Conservation (phyloP, 1,140 invertebrate genomes). For the Trichonephila inaurata region DNA sequence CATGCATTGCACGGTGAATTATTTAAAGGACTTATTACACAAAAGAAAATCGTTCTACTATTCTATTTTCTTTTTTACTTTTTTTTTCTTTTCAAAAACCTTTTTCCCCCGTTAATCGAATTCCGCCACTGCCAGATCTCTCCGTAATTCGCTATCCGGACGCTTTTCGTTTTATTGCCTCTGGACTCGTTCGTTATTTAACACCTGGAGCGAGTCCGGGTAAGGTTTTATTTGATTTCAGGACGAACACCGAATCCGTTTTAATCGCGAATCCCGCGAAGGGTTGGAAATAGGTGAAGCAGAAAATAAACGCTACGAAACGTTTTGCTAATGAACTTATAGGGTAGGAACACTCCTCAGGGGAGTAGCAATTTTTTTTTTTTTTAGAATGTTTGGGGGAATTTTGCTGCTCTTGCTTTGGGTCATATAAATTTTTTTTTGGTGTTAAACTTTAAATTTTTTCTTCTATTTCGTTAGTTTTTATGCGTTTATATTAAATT, state of each 20-base stretch:
- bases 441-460: too few species aligned
- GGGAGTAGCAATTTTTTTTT: neutral
- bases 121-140: conserved; percentile 1
- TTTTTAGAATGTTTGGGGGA: neutral
- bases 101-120: neutral
- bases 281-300: neutral
- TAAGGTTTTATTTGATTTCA: conserved; percentile 36
- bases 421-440: too few species aligned
- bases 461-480: too few species aligned
- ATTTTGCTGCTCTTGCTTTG: too few species aligned
- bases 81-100: neutral
- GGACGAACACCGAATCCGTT: conserved; percentile 11
- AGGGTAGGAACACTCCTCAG: neutral
- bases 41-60: neutral
- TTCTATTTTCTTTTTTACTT: neutral
- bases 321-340: neutral
- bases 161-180: neutral
- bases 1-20: neutral
- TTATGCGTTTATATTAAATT: too few species aligned
- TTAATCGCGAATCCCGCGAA: neutral
- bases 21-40: conserved; percentile 13
- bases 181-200: conserved; percentile 31
- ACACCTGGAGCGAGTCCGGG: neutral
- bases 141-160: neutral
- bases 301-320: neutral